Conservation (phyloP, 2,113 vertebrate genomes). For the Heterocephalus glaber region DNA sequence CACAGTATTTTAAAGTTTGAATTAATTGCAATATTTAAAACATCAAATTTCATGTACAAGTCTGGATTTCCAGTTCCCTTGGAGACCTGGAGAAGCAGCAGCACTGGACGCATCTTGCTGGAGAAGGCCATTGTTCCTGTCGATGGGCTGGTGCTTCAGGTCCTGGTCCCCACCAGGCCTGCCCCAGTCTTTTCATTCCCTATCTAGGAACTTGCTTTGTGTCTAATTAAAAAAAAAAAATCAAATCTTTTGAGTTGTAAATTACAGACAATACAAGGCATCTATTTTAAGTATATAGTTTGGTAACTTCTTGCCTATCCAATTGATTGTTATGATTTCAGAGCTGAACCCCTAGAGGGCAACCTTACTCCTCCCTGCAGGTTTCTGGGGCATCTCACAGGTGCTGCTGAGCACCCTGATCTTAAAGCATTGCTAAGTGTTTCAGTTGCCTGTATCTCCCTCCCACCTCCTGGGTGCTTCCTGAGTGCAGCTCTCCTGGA, state of each 20-base stretch:
- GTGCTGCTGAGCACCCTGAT: not conserved
- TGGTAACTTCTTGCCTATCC: not conserved
- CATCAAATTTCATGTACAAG: not conserved
- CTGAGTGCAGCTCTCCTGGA: not conserved
- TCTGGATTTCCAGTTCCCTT: slow-evolving; percentile 19
- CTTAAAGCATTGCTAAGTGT: not conserved
- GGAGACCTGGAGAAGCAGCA: not conserved
- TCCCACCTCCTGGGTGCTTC: not conserved
- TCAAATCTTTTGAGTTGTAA: not conserved
- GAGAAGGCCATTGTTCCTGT: not conserved
- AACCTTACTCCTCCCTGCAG: not conserved
- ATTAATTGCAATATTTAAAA: slow-evolving; percentile 2
- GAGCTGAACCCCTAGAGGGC: slow-evolving; percentile 63
- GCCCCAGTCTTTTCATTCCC: not conserved
- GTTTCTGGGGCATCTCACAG: not conserved
- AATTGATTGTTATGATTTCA: not conserved
- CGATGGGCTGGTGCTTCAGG: fast-evolving
- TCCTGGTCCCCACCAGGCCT: too few relatives aligned
- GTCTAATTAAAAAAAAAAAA: not conserved
- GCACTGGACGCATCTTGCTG: not conserved
- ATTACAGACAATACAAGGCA: not conserved
- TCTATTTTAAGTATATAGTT: not conserved
- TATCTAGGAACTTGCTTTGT: not conserved
- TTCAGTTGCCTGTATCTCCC: not conserved
- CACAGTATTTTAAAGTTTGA: not conserved